These are phyloP conservation scores for Galeopsomyia nigrocyanea DNA, from an alignment of 2,888 invertebrate species.

Conservation along the genomic window DNA sequence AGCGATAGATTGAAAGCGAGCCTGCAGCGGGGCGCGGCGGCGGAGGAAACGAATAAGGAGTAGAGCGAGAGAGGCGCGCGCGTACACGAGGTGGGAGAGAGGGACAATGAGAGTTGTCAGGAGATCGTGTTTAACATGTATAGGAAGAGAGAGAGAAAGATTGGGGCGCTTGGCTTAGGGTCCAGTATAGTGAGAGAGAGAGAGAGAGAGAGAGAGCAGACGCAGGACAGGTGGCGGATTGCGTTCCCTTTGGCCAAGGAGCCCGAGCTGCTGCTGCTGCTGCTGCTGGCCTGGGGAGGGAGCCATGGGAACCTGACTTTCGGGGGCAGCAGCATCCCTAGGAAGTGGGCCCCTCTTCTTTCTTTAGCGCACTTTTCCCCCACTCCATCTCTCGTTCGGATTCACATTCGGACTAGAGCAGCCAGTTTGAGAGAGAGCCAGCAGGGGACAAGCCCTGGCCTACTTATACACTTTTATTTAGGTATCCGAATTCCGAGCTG, in stretches of 20 bases:
- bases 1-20: no score
- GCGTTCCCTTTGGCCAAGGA: constrained; percentile 47
- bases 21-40: no score
- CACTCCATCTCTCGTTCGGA: constrained; percentile 26
- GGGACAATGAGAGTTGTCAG: constrained; percentile 60
- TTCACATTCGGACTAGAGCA: neutral
- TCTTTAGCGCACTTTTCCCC: constrained; percentile 25
- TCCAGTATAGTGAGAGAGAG: constrained; percentile 62
- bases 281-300: neutral
- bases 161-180: constrained; percentile 54
- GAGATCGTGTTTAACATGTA: constrained; percentile 64
- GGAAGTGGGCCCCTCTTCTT: constrained; percentile 58
- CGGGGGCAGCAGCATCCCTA: constrained; percentile 68
- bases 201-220: constrained; percentile 62
- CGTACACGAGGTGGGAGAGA: neutral
- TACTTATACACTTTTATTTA: no score
- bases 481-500: no score
- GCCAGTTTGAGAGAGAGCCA: no score
- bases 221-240: constrained; percentile 67
- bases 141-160: constrained; percentile 63
- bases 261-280: constrained; percentile 27
- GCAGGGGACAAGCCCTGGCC: no score
- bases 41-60: constrained; percentile 1
- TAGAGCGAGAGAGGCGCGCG: neutral
- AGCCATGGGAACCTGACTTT: constrained; percentile 69